Percentiles rank a stretch among this genome's conserved stretches.
phyloP scores from a whole-genome alignment of 2,888 invertebrate species.

The Synanthedon vespiformis region DNA sequence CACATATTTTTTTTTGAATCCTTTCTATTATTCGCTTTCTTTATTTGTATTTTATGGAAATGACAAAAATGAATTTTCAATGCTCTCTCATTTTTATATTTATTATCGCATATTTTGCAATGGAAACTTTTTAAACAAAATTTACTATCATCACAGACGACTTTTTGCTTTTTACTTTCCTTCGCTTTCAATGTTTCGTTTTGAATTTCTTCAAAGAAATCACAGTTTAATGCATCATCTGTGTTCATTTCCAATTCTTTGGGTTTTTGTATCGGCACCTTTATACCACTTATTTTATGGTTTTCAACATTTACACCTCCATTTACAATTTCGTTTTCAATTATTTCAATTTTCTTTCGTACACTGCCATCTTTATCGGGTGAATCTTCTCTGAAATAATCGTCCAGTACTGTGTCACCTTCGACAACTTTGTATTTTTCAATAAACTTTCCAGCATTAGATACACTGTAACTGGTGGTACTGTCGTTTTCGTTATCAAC shows the following conservation, averaged over 20 bases:
- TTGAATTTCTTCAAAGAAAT: neutral
- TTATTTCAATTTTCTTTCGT: slow-evolving; percentile 4
- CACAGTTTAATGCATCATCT: neutral
- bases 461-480: slow-evolving; percentile 1
- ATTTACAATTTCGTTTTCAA: slow-evolving; percentile 5
- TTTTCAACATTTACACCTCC: neutral
- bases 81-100: slow-evolving; percentile 17
- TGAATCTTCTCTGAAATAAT: slow-evolving; percentile 21
- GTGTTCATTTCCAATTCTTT: neutral
- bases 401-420: slow-evolving; percentile 24
- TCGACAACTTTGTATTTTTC: slow-evolving; percentile 15
- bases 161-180: neutral
- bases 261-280: neutral
- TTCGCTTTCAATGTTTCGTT: neutral
- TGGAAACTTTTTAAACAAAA: slow-evolving; percentile 27
- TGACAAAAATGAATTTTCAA: slow-evolving; percentile 31
- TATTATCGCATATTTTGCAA: slow-evolving; percentile 38
- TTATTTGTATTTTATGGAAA: slow-evolving; percentile 18
- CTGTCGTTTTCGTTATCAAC: slow-evolving; percentile 5
- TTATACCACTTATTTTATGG: neutral
- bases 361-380: neutral
- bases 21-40: slow-evolving; percentile 1
- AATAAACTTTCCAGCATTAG: slow-evolving; percentile 11
- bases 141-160: slow-evolving; percentile 9
- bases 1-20: no score